Evolutionary conservation across 2,888 invertebrate genomes (phyloP), one percentile per base, ranked within the genome.

Genomic region (Microplitis deprimator): DNA sequence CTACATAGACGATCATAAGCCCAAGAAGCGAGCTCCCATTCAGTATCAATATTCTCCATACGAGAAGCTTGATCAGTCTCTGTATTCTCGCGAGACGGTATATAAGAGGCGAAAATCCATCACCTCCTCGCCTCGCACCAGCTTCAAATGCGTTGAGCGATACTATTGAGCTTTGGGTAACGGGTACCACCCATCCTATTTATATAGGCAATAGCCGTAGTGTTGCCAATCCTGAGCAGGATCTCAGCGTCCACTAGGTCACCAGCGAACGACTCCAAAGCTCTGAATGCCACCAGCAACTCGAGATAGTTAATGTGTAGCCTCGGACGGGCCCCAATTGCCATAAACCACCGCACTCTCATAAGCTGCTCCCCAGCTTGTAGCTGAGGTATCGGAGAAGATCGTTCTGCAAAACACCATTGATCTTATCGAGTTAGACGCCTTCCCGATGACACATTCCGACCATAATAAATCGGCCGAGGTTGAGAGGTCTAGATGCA

Each of bases 161-260:
- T 72, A 4, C 60, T 68, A 38, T 77, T 75, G 5, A 75, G 59
- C 5, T 68, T 70, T 50, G 64, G 71, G 16, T 40, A 76, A 39
- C 61, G 62, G 17, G 70, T 67, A 16, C 76, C 77, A 7, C 76
- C 79, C 68, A 73, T 79, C 61, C 67, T 70, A 62, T 79, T 77
- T 20, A 79, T 74, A 29, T 75, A 78, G 29, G 78, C 62, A 1
- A 78, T 76, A 1, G 50, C 78, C 2, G 75, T 74, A 5, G 79
- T 75, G 41, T 75, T 79, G 16, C 77, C 79, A 1, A 64, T 65
- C 38, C 75, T 73, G 1, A 77, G 41, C 0, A 75, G 67, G 39
- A 77, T 62, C 20, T 73, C 59, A 16, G 65, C 68, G 40, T 72
- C 39, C n/a, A 10, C 6, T 68, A 68, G 50, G 2, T 38, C 0